Conservation (phyloP, 2,113 vertebrate genomes). For the Cyanoramphus novaezelandiae region DNA sequence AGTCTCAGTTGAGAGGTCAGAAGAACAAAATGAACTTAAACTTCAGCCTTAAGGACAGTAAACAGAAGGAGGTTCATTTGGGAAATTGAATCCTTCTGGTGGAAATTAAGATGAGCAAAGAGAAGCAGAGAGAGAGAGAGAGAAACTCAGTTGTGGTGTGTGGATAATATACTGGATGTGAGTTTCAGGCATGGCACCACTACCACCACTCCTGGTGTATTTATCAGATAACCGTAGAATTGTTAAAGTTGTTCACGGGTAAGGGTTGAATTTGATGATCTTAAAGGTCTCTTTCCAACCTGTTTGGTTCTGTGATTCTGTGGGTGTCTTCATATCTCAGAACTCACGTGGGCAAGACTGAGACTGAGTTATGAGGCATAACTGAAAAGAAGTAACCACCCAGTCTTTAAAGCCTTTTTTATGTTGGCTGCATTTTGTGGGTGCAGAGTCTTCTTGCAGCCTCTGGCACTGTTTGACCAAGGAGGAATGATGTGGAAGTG, state of each 20-base stretch:
- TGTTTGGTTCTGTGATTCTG: too few species aligned
- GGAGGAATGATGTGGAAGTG: not conserved
- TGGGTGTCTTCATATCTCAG: not conserved
- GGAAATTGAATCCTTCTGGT: not conserved
- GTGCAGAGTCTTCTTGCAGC: not conserved
- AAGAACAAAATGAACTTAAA: not conserved
- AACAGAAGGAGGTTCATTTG: not conserved
- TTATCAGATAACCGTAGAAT: not conserved
- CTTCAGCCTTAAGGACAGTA: not conserved
- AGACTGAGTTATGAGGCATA: not conserved
- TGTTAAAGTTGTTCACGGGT: not conserved
- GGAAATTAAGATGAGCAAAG: not conserved
- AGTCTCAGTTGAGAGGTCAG: not conserved
- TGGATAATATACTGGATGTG: not conserved
- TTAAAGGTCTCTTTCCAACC: too few species aligned
- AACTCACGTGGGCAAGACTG: not conserved
- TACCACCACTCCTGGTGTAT: rapidly evolving
- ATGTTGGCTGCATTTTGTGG: rapidly evolving
- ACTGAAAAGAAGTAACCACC: not conserved
- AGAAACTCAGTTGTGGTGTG: not conserved
- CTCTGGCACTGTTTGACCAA: not conserved
- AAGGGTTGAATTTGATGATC: too few species aligned
- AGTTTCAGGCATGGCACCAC: not conserved
- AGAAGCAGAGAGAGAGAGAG: not conserved
- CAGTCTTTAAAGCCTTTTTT: not conserved